These are phyloP conservation scores for Pandemis heparana DNA, from an alignment of 2,888 invertebrate genomes.

Conservation along the genomic window DNA sequence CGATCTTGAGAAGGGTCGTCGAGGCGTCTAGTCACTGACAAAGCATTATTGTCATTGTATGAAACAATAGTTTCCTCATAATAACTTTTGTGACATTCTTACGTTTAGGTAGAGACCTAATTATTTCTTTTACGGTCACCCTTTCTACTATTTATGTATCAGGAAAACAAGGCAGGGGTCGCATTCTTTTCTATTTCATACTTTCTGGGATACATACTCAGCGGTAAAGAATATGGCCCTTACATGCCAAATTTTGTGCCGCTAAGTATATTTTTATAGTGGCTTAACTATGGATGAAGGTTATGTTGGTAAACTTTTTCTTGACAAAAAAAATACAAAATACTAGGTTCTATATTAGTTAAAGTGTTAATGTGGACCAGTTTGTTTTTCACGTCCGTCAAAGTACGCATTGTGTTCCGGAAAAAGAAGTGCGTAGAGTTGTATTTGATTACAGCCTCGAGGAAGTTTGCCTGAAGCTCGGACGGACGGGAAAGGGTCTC, in stretches of 20 bases:
- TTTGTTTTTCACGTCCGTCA: neutral
- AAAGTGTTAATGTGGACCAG: constrained; percentile 6
- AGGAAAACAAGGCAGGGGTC: constrained; percentile 6
- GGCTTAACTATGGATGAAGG: neutral
- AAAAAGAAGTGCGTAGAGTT: constrained; percentile 44
- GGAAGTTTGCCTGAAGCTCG: constrained; percentile 41
- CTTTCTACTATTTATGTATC: constrained; percentile 10
- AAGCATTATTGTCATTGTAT: constrained; percentile 63
- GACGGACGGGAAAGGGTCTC: constrained; percentile 14
- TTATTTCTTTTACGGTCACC: constrained; percentile 17
- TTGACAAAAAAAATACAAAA: neutral
- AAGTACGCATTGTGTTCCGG: constrained; percentile 13
- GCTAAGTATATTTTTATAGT: neutral
- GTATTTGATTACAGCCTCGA: constrained; percentile 50
- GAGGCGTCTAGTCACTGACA: constrained; percentile 56
- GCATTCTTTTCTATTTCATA: neutral
- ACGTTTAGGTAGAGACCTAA: constrained; percentile 22
- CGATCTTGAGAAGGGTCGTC: constrained; percentile 62
- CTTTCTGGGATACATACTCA: no score
- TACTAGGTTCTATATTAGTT: neutral
- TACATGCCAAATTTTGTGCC: no score
- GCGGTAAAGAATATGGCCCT: no score
- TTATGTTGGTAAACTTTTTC: neutral
- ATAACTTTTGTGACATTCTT: constrained; percentile 44
- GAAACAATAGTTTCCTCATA: constrained; percentile 54